phyloP scores from a whole-genome alignment of 2,888 invertebrate genomes.

The Napeogenes inachia region DNA sequence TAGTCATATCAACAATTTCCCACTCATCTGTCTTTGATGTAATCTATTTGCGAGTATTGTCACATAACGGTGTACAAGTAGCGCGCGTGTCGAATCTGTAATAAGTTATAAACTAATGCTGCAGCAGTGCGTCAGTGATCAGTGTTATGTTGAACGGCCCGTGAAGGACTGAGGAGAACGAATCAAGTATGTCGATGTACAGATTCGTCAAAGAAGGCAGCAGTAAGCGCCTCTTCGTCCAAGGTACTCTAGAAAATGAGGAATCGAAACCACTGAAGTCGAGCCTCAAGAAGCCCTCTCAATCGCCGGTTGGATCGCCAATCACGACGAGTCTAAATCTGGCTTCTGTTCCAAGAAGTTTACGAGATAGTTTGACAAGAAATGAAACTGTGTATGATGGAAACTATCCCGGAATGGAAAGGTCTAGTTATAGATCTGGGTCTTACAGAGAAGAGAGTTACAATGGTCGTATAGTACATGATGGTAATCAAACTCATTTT shows the following conservation, averaged over 20 bases:
- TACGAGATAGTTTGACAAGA: conserved; percentile 71
- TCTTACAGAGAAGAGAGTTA: conserved; percentile 67
- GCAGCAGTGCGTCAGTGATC: conserved; percentile 45
- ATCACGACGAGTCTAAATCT: conserved; percentile 80
- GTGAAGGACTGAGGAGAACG: conserved; percentile 49
- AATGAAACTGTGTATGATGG: conserved; percentile 73
- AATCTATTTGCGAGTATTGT: conserved; percentile 38
- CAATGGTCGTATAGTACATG: conserved; percentile 68
- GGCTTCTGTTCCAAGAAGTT: conserved; percentile 75
- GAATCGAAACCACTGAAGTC: conserved; percentile 74
- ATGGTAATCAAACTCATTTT: conserved; percentile 73
- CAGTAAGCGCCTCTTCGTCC: conserved; percentile 85
- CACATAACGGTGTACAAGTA: conserved; percentile 38
- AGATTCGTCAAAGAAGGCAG: conserved; percentile 85
- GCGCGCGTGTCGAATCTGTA: conserved; percentile 65
- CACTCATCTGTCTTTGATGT: conserved; percentile 31
- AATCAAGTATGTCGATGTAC: conserved; percentile 82
- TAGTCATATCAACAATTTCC: conserved; percentile 33
- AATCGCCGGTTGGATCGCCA: conserved; percentile 76
- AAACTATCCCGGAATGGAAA: conserved; percentile 68
- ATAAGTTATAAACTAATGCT: conserved; percentile 45
- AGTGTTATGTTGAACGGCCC: conserved; percentile 59
- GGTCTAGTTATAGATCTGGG: conserved; percentile 62
- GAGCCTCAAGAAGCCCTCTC: conserved; percentile 69
- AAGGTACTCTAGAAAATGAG: conserved; percentile 83